Evolutionary conservation across 2,113 vertebrate genomes (phyloP), one percentile per base, ranked within the genome.

Genomic region (Paramisgurnus dabryanus): DNA sequence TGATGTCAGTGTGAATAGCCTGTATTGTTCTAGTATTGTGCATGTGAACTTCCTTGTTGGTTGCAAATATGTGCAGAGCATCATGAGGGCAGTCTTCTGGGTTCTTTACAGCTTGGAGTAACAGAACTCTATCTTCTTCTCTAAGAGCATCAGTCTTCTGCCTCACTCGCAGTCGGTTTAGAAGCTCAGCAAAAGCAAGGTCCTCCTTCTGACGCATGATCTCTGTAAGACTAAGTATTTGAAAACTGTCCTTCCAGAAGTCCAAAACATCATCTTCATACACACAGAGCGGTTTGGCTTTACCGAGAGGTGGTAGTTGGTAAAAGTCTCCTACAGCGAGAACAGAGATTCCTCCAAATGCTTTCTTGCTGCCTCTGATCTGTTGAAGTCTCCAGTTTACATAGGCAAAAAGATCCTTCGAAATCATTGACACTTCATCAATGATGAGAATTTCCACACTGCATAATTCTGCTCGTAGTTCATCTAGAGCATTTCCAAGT

Each of bases 381-480:
- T 84, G 63, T 12, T 77, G 76, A 47, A 43, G 7, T 80, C 76
- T 79, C 79, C 79, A 85, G 71, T 85, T 81, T 6, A 83, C 43
- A 41, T 85, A 83, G 9, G 79, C 47, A 83, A 85, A 82, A 2
- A 85, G 64, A 7, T n/a, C 22, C 34, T 86, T 84, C n/a, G 80
- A 80, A 11, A 87, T 13, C 83, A 85, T 84, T 6, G 76, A 83
- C 7, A 82, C 17, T 41, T 76, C 50, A 53, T 85, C 69, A 64
- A 70, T 80, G 22, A 84, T 73, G 0, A 80, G 39, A 8, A 84
- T 78, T 57, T 80, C 63, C 10, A 13, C 68, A 65, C 75, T 78
- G 58, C 68, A 63, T 17, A 83, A 50, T 7, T 41, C 9, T 18
- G 66, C 70, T 63, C 50, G 39, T 4, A 78, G 10, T 63, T 84